A percentile compares a stretch with the other conserved stretches of the same genome.
Conservation (phyloP, 2,113 vertebrate species). For the Herpetotheres cachinnans region DNA sequence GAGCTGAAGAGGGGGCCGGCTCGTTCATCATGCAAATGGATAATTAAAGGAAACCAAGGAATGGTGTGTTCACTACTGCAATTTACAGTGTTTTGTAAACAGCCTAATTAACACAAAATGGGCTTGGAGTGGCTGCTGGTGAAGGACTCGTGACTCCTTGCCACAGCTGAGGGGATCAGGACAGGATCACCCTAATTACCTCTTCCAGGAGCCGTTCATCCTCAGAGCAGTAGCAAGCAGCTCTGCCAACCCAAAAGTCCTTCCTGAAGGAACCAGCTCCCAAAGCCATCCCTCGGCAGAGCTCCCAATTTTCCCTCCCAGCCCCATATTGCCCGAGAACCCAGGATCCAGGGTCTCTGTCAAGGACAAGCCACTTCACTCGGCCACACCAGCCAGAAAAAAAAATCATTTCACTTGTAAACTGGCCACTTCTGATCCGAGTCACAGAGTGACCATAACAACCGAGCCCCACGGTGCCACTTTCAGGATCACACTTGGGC, state of each 20-base stretch:
- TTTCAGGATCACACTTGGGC: neutral
- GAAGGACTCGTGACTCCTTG: neutral
- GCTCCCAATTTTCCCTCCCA: neutral
- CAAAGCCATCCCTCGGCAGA: neutral
- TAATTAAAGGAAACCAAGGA: conserved; percentile 41
- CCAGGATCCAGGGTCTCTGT: neutral
- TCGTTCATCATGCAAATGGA: conserved; percentile 17
- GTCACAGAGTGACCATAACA: rapidly evolving
- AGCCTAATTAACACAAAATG: conserved; percentile 48
- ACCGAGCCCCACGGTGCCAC: rapidly evolving
- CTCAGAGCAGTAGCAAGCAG: neutral
- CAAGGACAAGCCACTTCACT: neutral
- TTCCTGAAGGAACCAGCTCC: neutral
- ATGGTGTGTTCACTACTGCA: neutral
- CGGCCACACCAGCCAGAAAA: neutral
- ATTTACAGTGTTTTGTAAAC: conserved; percentile 60
- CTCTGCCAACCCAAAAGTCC: neutral
- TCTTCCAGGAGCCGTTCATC: neutral
- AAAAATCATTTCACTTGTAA: neutral
- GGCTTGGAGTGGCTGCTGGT: conserved; percentile 31
- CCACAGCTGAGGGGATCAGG: neutral
- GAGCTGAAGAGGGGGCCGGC: neutral
- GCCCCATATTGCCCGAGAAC: rapidly evolving
- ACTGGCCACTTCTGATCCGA: neutral
- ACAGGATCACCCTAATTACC: conserved; percentile 31